Conservation (phyloP, 2,797 vertebrate genomes). For the Danio aesculapii region DNA sequence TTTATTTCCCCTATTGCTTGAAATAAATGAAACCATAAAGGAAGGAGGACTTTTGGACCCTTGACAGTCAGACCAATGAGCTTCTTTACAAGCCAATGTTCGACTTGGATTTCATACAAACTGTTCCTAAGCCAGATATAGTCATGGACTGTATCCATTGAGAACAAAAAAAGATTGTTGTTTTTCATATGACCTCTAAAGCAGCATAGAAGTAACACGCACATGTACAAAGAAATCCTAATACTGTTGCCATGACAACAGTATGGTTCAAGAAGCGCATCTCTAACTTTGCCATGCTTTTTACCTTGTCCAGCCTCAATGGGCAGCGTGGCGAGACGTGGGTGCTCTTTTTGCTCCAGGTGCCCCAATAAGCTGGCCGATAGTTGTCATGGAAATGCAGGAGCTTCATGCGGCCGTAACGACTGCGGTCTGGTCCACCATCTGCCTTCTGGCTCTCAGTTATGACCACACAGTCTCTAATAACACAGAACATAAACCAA, state of each 20-base stretch:
- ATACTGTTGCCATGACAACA: not conserved
- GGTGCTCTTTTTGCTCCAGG: slow-evolving; percentile 88
- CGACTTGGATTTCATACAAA: not conserved
- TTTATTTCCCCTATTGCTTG: not conserved
- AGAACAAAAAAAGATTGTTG: not conserved
- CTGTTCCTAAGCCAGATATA: not conserved
- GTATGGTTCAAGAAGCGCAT: not conserved
- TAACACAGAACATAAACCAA: slow-evolving; percentile 5
- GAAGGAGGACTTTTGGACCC: not conserved
- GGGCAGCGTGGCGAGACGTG: slow-evolving; percentile 85
- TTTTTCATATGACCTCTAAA: not conserved
- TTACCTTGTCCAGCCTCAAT: slow-evolving; percentile 87
- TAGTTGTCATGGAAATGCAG: slow-evolving; percentile 93
- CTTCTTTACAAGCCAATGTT: not conserved
- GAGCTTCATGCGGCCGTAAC: slow-evolving; percentile 92
- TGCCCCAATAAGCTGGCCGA: slow-evolving; percentile 98
- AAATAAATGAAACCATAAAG: not conserved
- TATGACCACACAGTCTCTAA: slow-evolving; percentile 81
- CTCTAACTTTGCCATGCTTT: not conserved
- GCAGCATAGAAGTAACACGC: not conserved
- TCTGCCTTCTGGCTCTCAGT: slow-evolving; percentile 76
- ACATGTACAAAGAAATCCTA: not conserved
- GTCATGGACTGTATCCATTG: not conserved
- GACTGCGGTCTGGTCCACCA: slow-evolving; percentile 78
- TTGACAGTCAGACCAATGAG: not conserved